A percentile compares a stretch with the other conserved stretches of the same genome.
phyloP scores from a whole-genome alignment of 2,888 invertebrate genomes.

The Psylliodes chrysocephalus region DNA sequence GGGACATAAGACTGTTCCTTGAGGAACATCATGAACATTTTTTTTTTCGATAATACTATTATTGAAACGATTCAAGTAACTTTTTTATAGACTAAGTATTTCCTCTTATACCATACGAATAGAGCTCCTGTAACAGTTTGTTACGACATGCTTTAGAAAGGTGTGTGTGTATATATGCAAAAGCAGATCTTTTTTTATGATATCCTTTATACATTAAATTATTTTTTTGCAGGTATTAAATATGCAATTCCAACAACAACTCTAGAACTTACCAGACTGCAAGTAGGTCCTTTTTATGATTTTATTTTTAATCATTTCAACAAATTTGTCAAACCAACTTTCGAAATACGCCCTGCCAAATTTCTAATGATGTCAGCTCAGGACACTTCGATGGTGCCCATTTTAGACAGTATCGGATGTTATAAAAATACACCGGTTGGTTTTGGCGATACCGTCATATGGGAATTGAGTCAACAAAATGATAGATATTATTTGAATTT shows the following conservation, averaged over 20 bases:
- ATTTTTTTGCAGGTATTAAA: constrained; percentile 14
- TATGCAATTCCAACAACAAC: constrained; percentile 9
- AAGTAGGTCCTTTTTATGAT: constrained; percentile 71
- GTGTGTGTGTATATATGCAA: too few relatives aligned
- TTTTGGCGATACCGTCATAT: constrained; percentile 32
- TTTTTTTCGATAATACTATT: too few relatives aligned
- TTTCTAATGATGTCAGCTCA: constrained; percentile 79
- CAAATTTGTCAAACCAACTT: constrained; percentile 37
- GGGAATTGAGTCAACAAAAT: constrained; percentile 27
- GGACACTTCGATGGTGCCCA: constrained; percentile 77
- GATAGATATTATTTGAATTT: constrained; percentile 26
- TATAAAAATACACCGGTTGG: constrained; percentile 63
- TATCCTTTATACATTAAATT: too few relatives aligned
- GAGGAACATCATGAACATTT: too few relatives aligned
- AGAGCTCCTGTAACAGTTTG: too few relatives aligned
- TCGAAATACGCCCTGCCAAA: constrained; percentile 59
- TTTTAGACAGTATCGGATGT: constrained; percentile 74
- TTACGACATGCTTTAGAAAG: too few relatives aligned
- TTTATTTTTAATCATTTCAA: constrained; percentile 72
- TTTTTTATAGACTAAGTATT: too few relatives aligned
- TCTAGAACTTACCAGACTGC: constrained; percentile 66
- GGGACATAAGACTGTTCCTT: too few relatives aligned
- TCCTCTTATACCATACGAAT: too few relatives aligned
- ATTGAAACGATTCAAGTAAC: too few relatives aligned
- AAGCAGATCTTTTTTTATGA: too few relatives aligned